Evolutionary conservation across 1,140 invertebrate species (phyloP).

Genomic region (Stratiolaelaps scimitus): DNA sequence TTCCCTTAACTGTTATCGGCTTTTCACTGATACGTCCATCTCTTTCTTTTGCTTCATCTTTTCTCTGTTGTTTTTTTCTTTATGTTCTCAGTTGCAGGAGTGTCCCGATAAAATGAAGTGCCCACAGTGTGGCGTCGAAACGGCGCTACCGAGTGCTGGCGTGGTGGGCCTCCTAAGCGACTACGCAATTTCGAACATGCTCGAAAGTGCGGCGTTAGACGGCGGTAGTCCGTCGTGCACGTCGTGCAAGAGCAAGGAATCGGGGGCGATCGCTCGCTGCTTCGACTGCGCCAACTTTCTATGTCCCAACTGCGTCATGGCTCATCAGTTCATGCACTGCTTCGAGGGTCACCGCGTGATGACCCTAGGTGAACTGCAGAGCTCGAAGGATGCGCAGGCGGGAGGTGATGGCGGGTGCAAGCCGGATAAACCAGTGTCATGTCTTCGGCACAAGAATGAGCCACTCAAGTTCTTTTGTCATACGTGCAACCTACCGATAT

Average conservation of each 20-base stretch:
- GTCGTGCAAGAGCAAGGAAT: slow-evolving; percentile 46
- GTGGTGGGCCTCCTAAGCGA: slow-evolving; percentile 53
- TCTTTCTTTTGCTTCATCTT: neutral
- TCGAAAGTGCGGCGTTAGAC: slow-evolving; percentile 39
- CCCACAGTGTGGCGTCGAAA: slow-evolving; percentile 62
- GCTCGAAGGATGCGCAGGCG: slow-evolving; percentile 42
- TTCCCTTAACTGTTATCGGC: no score
- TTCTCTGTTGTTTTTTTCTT: neutral
- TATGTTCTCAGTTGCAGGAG: slow-evolving; percentile 35
- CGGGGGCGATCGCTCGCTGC: slow-evolving; percentile 52
- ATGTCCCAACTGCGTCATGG: slow-evolving; percentile 91
- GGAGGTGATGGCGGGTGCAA: slow-evolving; percentile 30
- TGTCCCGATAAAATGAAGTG: slow-evolving; percentile 60
- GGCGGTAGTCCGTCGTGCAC: slow-evolving; percentile 42
- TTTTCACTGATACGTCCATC: no score
- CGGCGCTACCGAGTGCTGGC: slow-evolving; percentile 45
- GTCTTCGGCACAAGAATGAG: slow-evolving; percentile 70
- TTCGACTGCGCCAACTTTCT: slow-evolving; percentile 88
- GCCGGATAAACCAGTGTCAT: slow-evolving; percentile 53
- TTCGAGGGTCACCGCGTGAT: slow-evolving; percentile 88
- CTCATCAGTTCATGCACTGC: slow-evolving; percentile 95
- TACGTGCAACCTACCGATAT: slow-evolving; percentile 73
- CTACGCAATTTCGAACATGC: slow-evolving; percentile 50
- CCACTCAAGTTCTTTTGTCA: slow-evolving; percentile 78
- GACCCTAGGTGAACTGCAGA: slow-evolving; percentile 53